Evolutionary conservation across 64 coral and sea anemone species (phyloP), one percentile per base, ranked within the genome.

Genomic region (Cladopsammia gracilis): DNA sequence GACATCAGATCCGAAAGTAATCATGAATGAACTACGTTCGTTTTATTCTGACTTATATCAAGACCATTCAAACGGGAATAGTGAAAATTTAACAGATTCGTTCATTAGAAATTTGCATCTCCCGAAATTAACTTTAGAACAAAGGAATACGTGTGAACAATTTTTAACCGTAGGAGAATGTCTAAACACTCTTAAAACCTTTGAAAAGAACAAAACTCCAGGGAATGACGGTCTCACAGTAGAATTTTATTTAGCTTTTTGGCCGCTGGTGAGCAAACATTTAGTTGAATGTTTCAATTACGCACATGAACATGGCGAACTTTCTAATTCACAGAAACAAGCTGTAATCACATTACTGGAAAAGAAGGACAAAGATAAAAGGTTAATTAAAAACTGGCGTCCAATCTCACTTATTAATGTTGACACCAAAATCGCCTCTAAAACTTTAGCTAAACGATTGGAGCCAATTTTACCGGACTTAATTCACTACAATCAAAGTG

Each of bases 201-300:
- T 89, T 48, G 24, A 89, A 78, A 77, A 89, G 48, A 89, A 78
- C 45, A 89, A 89, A 78, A 89, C 87, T n/a, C 87, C 87, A 89
- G 87, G 87, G 42, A 89, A 89, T 65, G 87, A 89, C 46, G 61
- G 56, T 12, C 56, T 70, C n/a, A 67, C 75, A 23, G 62, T 78
- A 10, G 58, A 79, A 79, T 90, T 78, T 90, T 90, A 90, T 69
- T 78, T 50, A 70, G 74, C 62, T 6, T 90, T 90, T 79, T 90
- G 88, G 75, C 16, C 73, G 12, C 6, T 67, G 10, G 43, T 79
- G 8, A 74, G 88, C 53, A 79, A 79, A 7, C 59, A 65, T 22
- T 23, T 90, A 43, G 62, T 79, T 50, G 76, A 90, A 25, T 78
- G 75, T 5, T 69, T 88, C 51, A 90, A 90, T 75, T 78, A 48